Evolutionary conservation across 1,140 invertebrate species (phyloP).

Genomic region (Globodera rostochiensis): DNA sequence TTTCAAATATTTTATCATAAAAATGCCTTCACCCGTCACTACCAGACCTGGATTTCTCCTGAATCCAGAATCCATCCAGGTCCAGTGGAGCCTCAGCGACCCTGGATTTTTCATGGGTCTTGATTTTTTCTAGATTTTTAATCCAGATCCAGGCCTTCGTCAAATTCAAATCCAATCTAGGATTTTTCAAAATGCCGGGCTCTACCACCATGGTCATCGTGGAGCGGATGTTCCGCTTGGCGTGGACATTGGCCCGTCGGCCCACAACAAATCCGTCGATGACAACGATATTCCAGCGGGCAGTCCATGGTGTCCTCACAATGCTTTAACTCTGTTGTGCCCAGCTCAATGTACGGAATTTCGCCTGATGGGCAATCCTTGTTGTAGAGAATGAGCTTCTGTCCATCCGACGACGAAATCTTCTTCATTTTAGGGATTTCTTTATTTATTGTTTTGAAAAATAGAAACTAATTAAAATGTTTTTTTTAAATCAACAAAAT

Average conservation of each 20-base stretch:
- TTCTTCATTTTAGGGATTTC: neutral
- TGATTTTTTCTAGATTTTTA: neutral
- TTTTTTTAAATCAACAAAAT: too few relatives aligned
- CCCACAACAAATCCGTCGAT: conserved; percentile 47
- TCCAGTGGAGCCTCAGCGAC: too few relatives aligned
- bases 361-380: conserved; percentile 44
- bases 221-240: conserved; percentile 34
- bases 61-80: too few relatives aligned
- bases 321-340: conserved; percentile 19
- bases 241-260: conserved; percentile 44
- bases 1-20: neutral
- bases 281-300: conserved; percentile 41
- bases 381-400: conserved; percentile 26
- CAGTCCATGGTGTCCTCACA: conserved; percentile 42
- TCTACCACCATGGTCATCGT: conserved; percentile 40
- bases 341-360: conserved; percentile 42
- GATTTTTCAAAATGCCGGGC: too few relatives aligned
- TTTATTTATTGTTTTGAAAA: too few relatives aligned
- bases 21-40: neutral
- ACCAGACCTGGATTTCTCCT: neutral
- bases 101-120: neutral
- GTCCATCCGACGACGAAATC: too few relatives aligned
- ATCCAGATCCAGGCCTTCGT: too few relatives aligned
- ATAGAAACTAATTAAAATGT: too few relatives aligned
- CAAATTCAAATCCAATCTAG: neutral